Conservation (phyloP, 2,113 vertebrate species). For the Sphyrna mokarran region DNA sequence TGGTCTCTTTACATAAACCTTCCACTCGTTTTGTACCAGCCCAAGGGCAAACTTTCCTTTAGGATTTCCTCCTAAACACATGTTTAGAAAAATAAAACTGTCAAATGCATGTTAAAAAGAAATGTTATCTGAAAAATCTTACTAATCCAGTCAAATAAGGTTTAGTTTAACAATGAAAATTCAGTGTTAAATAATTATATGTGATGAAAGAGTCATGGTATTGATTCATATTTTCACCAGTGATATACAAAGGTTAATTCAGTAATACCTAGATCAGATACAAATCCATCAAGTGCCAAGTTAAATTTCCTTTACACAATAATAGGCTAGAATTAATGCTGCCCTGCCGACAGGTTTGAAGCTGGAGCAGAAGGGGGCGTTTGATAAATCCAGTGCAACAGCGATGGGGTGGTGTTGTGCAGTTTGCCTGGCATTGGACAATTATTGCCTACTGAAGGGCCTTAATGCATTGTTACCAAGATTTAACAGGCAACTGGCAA, state of each 20-base stretch:
- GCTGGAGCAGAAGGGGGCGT: background rate
- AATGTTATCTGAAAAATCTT: background rate
- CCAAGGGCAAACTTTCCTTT: constrained; percentile 84
- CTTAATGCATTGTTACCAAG: too few relatives aligned
- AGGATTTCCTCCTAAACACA: constrained; percentile 72
- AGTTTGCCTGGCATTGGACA: background rate
- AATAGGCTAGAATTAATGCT: background rate
- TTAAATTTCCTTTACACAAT: background rate
- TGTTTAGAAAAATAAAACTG: background rate
- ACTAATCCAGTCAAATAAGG: background rate
- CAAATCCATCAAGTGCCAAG: background rate
- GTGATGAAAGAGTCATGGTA: background rate
- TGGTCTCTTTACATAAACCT: constrained; percentile 86
- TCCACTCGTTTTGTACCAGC: constrained; percentile 89
- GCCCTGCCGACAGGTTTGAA: background rate
- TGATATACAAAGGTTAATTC: background rate
- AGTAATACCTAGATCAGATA: background rate
- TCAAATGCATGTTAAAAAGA: background rate
- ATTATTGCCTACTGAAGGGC: too few relatives aligned
- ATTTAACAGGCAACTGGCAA: background rate
- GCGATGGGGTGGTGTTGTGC: background rate
- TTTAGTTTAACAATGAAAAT: background rate
- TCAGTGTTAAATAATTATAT: background rate
- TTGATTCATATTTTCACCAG: background rate
- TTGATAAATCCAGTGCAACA: background rate